These are phyloP conservation scores for Blera fallax DNA, from an alignment of 2,888 invertebrate genomes.

Conservation along the genomic window DNA sequence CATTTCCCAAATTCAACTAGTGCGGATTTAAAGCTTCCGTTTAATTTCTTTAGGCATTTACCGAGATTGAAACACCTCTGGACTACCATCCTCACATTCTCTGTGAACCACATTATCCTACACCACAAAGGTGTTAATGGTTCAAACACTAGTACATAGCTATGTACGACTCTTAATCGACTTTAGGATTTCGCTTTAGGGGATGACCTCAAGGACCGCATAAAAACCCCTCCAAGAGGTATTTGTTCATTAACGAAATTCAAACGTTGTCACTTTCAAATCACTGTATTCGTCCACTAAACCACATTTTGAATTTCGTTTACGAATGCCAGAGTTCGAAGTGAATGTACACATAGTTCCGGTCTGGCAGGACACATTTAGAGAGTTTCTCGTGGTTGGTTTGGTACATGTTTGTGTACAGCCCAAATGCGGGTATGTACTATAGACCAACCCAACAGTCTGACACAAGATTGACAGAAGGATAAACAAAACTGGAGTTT, in stretches of 20 bases:
- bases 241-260: conserved; percentile 54
- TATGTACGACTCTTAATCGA: background rate
- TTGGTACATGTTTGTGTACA: conserved; percentile 29
- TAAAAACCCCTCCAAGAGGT: conserved; percentile 25
- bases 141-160: background rate
- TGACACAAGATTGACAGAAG: conserved; percentile 43
- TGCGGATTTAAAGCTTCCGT: background rate
- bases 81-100: background rate
- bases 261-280: conserved; percentile 51
- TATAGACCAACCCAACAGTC: background rate
- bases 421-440: conserved; percentile 6
- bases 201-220: conserved; percentile 26
- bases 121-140: conserved; percentile 3
- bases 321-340: conserved; percentile 8
- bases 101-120: background rate
- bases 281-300: conserved; percentile 4
- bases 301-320: conserved; percentile 38
- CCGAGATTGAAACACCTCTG: background rate
- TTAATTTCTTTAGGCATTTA: background rate
- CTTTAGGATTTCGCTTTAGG: background rate
- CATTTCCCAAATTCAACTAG: background rate
- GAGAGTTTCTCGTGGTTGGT: conserved; percentile 51
- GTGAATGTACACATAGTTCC: conserved; percentile 20
- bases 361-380: conserved; percentile 33
- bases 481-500: conserved; percentile 30